Conservation (phyloP, 2,797 vertebrate species). For the Alosa sapidissima region DNA sequence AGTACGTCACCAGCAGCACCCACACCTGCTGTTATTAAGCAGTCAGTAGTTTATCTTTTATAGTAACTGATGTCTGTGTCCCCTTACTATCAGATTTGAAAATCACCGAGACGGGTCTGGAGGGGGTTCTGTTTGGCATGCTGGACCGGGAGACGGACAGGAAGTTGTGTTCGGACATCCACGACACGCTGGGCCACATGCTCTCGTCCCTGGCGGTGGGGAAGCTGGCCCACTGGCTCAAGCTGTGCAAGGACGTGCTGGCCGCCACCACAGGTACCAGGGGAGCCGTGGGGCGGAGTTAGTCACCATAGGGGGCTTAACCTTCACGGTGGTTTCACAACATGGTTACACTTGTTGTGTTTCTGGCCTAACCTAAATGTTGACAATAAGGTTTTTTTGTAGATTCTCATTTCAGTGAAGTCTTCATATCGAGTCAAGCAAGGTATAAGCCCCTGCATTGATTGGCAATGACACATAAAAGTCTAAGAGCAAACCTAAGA, state of each 20-base stretch:
- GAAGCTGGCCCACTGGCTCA: conserved; percentile 96
- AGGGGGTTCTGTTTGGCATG: conserved; percentile 98
- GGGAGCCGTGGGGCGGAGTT: not conserved
- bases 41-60: not conserved
- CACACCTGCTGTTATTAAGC: not conserved
- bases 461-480: too few relatives aligned
- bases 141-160: conserved; percentile 94
- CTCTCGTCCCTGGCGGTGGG: conserved; percentile 94
- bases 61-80: not conserved
- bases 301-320: too few relatives aligned
- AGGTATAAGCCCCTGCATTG: too few relatives aligned
- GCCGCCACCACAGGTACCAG: conserved; percentile 91
- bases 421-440: too few relatives aligned
- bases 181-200: conserved; percentile 98
- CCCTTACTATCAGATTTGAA: conserved; percentile 77
- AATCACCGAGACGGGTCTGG: conserved; percentile 94
- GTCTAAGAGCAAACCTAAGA: too few relatives aligned
- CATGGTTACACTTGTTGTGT: too few relatives aligned
- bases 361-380: too few relatives aligned
- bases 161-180: conserved; percentile 96
- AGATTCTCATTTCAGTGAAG: too few relatives aligned
- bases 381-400: too few relatives aligned
- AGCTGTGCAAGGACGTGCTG: conserved; percentile 97
- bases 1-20: conserved; percentile 73
- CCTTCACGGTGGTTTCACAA: too few relatives aligned